Evolutionary conservation across 2,113 vertebrate genomes (phyloP).

Genomic region (Pollimyrus isidori): DNA sequence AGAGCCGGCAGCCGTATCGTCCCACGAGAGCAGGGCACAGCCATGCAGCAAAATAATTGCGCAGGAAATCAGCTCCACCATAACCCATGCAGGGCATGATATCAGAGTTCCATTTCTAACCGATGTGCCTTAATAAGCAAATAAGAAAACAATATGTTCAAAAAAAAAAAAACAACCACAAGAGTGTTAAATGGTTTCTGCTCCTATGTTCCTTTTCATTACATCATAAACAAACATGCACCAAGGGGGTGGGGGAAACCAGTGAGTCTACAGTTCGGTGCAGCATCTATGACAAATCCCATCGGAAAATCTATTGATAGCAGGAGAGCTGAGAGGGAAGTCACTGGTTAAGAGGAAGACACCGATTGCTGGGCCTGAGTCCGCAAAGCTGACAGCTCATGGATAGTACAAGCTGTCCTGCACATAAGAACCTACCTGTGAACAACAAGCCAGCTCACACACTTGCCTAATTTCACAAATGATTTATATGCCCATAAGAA

Average conservation of each 20-base stretch:
- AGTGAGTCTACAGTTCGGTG: background rate
- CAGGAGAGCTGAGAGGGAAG: background rate
- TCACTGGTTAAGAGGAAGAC: background rate
- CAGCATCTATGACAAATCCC: background rate
- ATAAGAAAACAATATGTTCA: conserved; percentile 28
- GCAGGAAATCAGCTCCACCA: background rate
- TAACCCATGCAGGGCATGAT: background rate
- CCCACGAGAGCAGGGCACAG: background rate
- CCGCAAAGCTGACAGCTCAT: conserved; percentile 45
- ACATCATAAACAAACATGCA: conserved; percentile 16
- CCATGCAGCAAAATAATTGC: background rate
- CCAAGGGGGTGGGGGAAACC: background rate
- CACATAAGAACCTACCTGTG: background rate
- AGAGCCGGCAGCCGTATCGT: background rate
- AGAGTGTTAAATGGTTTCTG: conserved; percentile 29
- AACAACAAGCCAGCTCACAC: background rate
- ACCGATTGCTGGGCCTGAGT: background rate
- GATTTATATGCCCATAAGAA: background rate
- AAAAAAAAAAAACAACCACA: conserved; percentile 18
- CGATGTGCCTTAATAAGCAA: background rate
- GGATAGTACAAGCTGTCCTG: conserved; percentile 32
- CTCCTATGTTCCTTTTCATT: conserved; percentile 40
- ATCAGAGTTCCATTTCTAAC: background rate
- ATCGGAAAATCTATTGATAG: background rate
- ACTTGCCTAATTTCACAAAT: background rate